Base-by-base conservation (phyloP, 2,888 invertebrate genomes). In the Pristionchus exspectatus region DNA sequence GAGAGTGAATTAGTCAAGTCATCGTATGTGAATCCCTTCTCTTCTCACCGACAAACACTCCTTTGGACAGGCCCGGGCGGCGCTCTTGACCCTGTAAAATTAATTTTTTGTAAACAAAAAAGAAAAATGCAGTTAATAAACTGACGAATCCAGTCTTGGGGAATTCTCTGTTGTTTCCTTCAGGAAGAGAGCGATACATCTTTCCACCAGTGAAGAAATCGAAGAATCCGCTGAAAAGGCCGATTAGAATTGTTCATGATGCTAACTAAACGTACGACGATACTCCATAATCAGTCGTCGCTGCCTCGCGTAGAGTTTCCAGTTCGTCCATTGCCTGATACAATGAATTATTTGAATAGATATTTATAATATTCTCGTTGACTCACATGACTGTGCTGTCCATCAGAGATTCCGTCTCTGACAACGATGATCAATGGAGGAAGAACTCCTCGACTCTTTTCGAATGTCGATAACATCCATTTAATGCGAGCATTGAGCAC, bases 371-470 rank as follows among this genome's bases (percentile, higher is more conserved):
- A 14, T 0, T 50, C 44, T 9, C 12, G 4, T 50, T 9, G 5
- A n/a, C 74, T 33, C 24, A 91, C 93, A 91, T 91, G 91, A 5
- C 33, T 10, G 81, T 92, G 91, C 59, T 93, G 92, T 72, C 92
- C 91, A 24, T 92, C 92, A 5, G 92, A 92, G 27, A 93, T 91
- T 16, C 93, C 93, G 77, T 93, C 93, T 16, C 93, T 87, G 24
- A 91, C 69, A 10, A 93, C 74, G n/a, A 92, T 86, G 16, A 93
- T 90, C 30, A 89, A 38, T 4, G 88, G 56, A 9, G 93, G 93
- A n/a, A 90, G 56, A 24, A 59, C 33, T 10, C 81, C 77, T n/a
- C 81, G 7, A 10, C 50, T 81, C 66, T 56, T 83, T 9, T 33
- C 27, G 85, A 90, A 93, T 10, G 81, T 10, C 0, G 74, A 56